Base-by-base conservation (phyloP, 2,797 vertebrate species). In the Luscinia megarhynchos region DNA sequence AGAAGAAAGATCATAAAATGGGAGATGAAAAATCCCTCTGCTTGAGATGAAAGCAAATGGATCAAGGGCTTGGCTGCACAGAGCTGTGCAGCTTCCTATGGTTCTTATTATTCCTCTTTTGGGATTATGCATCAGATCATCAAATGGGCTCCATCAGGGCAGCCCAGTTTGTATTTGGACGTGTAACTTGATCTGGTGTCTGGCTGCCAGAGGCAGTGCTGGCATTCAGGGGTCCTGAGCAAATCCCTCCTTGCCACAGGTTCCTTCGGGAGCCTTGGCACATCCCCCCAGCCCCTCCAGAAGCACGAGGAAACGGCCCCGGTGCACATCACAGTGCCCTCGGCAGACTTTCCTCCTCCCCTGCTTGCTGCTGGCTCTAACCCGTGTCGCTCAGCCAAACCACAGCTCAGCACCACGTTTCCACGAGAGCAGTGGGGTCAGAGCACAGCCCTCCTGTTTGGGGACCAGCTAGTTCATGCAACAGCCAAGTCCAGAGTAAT, bases 1-100 rank as follows among this genome's bases (percentile, higher is more conserved):
- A 43, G 63, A 79, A 89, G 86, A 62, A 76, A 57, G 79, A 95
- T 95, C 94, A 84, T 96, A 88, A 96, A 97, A 66, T 19, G 36
- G 53, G 77, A 97, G 97, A 96, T 91, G 94, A 96, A 94, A 93
- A 97, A 96, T 96, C 93, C 92, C 87, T 88, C 95, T 96, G 95
- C 82, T 97, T 88, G 94, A 90, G 94, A 97, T 97, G 95, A 98
- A 97, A 96, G 96, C 57, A 61, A 85, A 92, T 43, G 89, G 90
- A 87, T 97, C 83, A 90, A 95, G 91, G 94, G 63, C 57, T 88
- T 94, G 96, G 75, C 90, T 93, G 94, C 69, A 48, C 2, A 7
- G 94, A 97, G 70, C 90, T 90, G 80, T 0, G 1, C 1, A 0
- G 62, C 88, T 80, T 94, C 88, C 87, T 90, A 34, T 68, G 87